Conservation (phyloP, 1,140 invertebrate species). For the Phortica variegata region DNA sequence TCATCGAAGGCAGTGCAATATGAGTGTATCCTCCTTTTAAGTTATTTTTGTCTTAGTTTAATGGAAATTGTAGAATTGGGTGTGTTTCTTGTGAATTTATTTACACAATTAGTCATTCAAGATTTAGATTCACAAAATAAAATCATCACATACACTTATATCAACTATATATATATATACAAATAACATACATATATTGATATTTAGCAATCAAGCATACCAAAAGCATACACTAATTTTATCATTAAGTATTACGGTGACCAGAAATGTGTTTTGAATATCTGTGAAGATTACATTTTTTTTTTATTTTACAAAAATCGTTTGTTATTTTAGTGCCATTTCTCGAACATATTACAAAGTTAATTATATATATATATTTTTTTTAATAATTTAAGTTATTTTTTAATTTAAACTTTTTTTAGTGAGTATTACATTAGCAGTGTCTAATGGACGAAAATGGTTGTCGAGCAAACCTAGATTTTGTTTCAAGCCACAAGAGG, state of each 20-base stretch:
- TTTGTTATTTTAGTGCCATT: too few species aligned
- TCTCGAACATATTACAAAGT: too few species aligned
- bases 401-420: conserved; percentile 15
- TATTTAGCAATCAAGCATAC: conserved; percentile 34
- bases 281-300: not conserved
- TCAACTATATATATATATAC: conserved; percentile 12
- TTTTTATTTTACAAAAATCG: too few species aligned
- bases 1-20: not conserved
- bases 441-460: too few species aligned
- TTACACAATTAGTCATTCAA: conserved; percentile 33
- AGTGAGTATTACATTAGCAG: too few species aligned
- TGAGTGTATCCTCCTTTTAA: not conserved
- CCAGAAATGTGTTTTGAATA: conserved; percentile 7
- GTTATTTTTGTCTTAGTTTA: conserved; percentile 8
- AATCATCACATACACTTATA: conserved; percentile 22
- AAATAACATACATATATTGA: conserved; percentile 16
- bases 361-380: too few species aligned
- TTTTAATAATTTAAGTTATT: conserved; percentile 10
- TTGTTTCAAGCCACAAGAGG: too few species aligned
- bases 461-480: too few species aligned
- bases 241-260: conserved; percentile 28
- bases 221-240: conserved; percentile 36
- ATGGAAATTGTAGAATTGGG: conserved; percentile 33
- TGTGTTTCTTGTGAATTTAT: conserved; percentile 39
- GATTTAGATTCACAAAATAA: conserved; percentile 33